Evolutionary conservation across 2,113 vertebrate genomes (phyloP), one percentile per base, ranked within the genome.

Genomic region (Bubo bubo): DNA sequence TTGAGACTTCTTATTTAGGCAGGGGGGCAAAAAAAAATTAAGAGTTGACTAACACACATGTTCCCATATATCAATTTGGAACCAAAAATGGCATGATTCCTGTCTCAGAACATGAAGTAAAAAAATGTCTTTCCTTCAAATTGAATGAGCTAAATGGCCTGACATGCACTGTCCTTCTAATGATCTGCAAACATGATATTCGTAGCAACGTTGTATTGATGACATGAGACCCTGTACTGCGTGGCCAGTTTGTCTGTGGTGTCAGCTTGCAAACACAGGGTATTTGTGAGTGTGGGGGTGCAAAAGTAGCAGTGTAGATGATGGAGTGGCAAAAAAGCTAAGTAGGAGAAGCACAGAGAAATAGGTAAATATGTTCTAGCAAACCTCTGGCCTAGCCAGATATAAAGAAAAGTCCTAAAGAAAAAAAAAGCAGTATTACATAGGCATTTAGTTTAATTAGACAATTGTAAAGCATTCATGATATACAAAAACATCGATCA

Each of bases 381-480:
- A 86, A 72, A 86, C 28, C 43, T 86, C 39, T 80, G 49, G 23
- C 14, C 37, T 55, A 67, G 14, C 10, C 32, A 90, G 52, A 59
- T 10, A 18, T 0, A 64, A 85, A 85, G n/a, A 66, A 74, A 82
- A 58, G 6, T 26, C 27, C 43, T 79, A 27, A 79, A 71, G 27
- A 24, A 79, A 37, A 43, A 43, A 66, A 79, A 62, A 30, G 12
- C 79, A 86, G 41, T 14, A 77, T 64, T 82, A 67, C 26, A 17
- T 10, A 80, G 37, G 63, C 32, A 73, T 77, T 88, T 63, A 59
- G 59, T 88, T 95, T 94, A 93, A 95, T 91, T 55, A 88, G 37
- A 49, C 67, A 94, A 59, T 56, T 79, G 52, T 32, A 91, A 84
- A 91, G 37, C n/a, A 85, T 14, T 41, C n/a, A 24, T 34, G 32